Evolutionary conservation across 2,113 vertebrate species (phyloP), one percentile per base, ranked within the genome.

Genomic region (Oreocharis arfaki): DNA sequence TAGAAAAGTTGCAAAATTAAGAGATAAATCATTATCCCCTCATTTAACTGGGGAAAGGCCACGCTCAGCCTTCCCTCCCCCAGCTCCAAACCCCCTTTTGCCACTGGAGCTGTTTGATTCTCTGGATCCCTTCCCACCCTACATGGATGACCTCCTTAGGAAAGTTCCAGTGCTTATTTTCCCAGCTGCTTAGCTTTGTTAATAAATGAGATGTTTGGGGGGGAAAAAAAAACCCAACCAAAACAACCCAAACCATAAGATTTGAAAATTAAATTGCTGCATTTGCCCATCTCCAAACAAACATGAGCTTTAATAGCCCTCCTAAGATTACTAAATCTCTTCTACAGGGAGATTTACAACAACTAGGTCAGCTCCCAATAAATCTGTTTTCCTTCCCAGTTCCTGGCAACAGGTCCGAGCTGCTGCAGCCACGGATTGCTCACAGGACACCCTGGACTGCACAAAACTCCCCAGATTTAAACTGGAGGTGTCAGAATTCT

Each of bases 291-390:
- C 94, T 76, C 53, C 87, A 87, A 91, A 87, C 77, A 89, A 71
- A 79, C 87, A 75, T 0, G 12, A 52, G 89, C 47, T 69, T 71
- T 59, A 90, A 84, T 5, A 74, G 74, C 65, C 77, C 89, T 95
- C 61, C 91, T 91, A 85, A 93, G 91, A 47, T 93, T 57, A 91
- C 84, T 16, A 85, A 78, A 93, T 23, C 94, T 73, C 78, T 65
- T n/a, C 74, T 61, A 2, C 81, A 30, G 69, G 24, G 87, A 91
- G 94, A 87, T 94, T 87, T 89, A 84, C 77, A 55, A 33, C 95
- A 95, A 91, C 44, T 89, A 76, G 89, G 94, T 91, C 95, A 97
- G 76, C 93, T 46, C 65, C 67, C 81, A 68, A 19, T 63, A 79
- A 89, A 28, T 21, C 68, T 68, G 80, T 55, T 85, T 79, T 78